Evolutionary conservation across 1,140 invertebrate genomes (phyloP).

Genomic region (Bombyx mori): ASM3026992v2 NC_085112.1:6197501-6198000

Average conservation of each 20-base stretch:
- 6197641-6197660: conserved; percentile 72
- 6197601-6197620: conserved; percentile 65
- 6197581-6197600: conserved; percentile 51
- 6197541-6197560: conserved; percentile 20
- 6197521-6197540: conserved; percentile 8
- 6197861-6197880: neutral
- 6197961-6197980: too few relatives aligned
- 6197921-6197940: too few relatives aligned
- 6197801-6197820: neutral
- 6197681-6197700: conserved; percentile 72
- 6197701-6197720: conserved; percentile 51
- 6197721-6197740: conserved; percentile 64
- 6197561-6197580: conserved; percentile 62
- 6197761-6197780: conserved; percentile 69
- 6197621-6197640: conserved; percentile 57
- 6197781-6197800: conserved; percentile 35
- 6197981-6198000: neutral
- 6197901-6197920: too few relatives aligned
- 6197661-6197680: conserved; percentile 79
- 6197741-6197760: conserved; percentile 69
- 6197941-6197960: too few relatives aligned
- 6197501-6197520: too few relatives aligned
- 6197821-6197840: neutral
- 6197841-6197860: neutral
- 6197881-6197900: too few relatives aligned